These are phyloP conservation scores for Sparidentex hasta DNA, from an alignment of 2,797 vertebrate genomes.

Conservation along the genomic window DNA sequence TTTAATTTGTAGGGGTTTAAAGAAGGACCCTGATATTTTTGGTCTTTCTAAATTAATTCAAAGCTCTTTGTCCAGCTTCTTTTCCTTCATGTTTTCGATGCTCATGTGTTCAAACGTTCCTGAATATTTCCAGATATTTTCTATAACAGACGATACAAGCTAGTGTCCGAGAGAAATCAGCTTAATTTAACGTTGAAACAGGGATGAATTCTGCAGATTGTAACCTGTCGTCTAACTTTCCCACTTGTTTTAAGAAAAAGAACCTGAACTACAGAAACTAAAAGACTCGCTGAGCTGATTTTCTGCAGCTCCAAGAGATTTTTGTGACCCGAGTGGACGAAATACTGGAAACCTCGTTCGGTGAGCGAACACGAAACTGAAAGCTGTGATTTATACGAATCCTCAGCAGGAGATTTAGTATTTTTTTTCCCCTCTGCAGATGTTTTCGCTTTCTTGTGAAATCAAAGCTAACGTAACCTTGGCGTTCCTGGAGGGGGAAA, in stretches of 20 bases:
- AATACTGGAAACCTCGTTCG: background rate
- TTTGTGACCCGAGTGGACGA: background rate
- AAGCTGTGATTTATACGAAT: constrained; percentile 1
- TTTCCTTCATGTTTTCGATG: constrained; percentile 68
- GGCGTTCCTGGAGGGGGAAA: background rate
- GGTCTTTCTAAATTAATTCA: too few relatives aligned
- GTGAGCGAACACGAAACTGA: background rate
- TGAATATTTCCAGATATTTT: constrained; percentile 33
- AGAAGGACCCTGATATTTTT: too few relatives aligned
- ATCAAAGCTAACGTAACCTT: constrained; percentile 31
- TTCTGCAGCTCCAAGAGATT: background rate
- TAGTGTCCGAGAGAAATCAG: too few relatives aligned
- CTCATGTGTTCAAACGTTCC: constrained; percentile 89
- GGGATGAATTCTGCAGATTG: too few relatives aligned
- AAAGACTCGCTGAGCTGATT: background rate
- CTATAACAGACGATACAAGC: too few relatives aligned
- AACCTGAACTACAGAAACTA: background rate
- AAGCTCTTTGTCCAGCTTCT: too few relatives aligned
- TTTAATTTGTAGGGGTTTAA: background rate
- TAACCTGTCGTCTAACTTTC: too few relatives aligned
- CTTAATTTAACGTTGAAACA: too few relatives aligned
- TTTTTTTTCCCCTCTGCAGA: background rate
- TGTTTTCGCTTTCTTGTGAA: constrained; percentile 1
- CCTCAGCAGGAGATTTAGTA: background rate
- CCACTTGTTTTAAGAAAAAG: background rate